phyloP scores from a whole-genome alignment of 1,140 invertebrate genomes.

The Contarinia nasturtii region DNA sequence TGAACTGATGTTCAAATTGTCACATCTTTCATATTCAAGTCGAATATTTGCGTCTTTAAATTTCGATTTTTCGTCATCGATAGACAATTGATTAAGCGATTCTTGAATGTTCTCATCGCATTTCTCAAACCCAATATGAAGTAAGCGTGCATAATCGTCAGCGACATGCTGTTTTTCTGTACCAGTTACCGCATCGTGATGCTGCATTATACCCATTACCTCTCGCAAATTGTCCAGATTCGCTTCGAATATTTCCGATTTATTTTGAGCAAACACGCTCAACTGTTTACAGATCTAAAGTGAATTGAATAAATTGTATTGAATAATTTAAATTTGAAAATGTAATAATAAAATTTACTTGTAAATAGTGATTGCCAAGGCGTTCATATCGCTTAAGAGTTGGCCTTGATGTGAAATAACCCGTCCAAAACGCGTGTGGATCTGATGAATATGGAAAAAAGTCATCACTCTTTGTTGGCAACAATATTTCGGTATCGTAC shows the following conservation, averaged over 20 bases:
- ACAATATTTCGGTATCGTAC: conserved; percentile 39
- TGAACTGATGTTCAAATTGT: conserved; percentile 37
- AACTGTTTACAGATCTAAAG: not conserved
- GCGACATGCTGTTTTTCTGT: conserved; percentile 84
- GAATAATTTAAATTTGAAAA: too few relatives aligned
- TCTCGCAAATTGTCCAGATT: conserved; percentile 26
- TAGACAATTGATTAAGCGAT: conserved; percentile 4
- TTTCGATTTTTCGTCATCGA: too few relatives aligned
- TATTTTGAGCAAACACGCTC: not conserved
- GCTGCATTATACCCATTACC: conserved; percentile 67
- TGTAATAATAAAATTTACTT: too few relatives aligned
- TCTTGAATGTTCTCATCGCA: conserved; percentile 7
- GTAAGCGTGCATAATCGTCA: conserved; percentile 60
- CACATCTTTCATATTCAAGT: conserved; percentile 21
- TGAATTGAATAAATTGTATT: too few relatives aligned
- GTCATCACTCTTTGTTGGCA: conserved; percentile 57
- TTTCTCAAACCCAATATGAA: conserved; percentile 22
- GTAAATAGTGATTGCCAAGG: conserved; percentile 58
- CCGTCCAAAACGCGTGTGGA: conserved; percentile 77
- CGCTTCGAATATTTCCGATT: conserved; percentile 8
- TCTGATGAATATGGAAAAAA: conserved; percentile 86
- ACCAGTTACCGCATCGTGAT: conserved; percentile 80
- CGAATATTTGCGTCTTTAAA: conserved; percentile 15
- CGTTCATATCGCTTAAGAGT: conserved; percentile 66
- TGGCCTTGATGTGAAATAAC: conserved; percentile 82